Evolutionary conservation across 2,113 vertebrate genomes (phyloP).

Genomic region (Nothobranchius furzeri): DNA sequence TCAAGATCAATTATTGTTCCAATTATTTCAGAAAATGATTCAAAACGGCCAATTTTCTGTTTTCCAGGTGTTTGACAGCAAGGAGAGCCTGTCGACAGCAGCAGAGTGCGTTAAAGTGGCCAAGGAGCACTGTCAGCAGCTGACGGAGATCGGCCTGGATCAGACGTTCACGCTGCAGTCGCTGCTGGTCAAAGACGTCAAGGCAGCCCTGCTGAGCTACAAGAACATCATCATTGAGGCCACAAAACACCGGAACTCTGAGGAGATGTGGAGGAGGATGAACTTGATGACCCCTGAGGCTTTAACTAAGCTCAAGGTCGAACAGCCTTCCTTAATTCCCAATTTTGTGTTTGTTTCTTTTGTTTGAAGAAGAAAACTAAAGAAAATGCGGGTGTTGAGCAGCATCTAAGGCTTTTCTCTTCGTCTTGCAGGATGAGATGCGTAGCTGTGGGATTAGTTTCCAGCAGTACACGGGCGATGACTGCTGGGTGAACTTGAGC

Average conservation of each 20-base stretch:
- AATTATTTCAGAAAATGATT: too few relatives aligned
- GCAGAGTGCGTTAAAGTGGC: slow-evolving; percentile 97
- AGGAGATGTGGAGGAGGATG: slow-evolving; percentile 99
- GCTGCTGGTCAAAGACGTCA: slow-evolving; percentile 93
- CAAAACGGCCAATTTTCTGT: not conserved
- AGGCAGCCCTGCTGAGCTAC: slow-evolving; percentile 89
- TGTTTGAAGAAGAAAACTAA: not conserved
- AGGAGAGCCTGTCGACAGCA: slow-evolving; percentile 94
- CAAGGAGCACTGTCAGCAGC: slow-evolving; percentile 94
- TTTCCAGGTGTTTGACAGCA: slow-evolving; percentile 90
- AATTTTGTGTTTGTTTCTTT: not conserved
- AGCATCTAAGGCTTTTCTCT: not conserved
- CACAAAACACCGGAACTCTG: slow-evolving; percentile 97
- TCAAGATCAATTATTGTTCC: too few relatives aligned
- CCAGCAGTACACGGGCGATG: slow-evolving; percentile 93
- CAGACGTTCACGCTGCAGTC: slow-evolving; percentile 95
- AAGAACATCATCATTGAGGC: slow-evolving; percentile 98
- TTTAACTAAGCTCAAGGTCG: slow-evolving; percentile 89
- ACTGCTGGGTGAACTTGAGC: slow-evolving; percentile 99
- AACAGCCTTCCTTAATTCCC: not conserved
- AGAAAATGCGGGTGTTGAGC: too few relatives aligned
- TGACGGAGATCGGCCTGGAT: slow-evolving; percentile 94
- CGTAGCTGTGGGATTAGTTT: slow-evolving; percentile 88
- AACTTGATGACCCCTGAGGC: slow-evolving; percentile 98
- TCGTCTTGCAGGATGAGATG: slow-evolving; percentile 87